These are phyloP conservation scores for Climacteris rufus DNA, from an alignment of 2,113 vertebrate species.

Conservation along the genomic window DNA sequence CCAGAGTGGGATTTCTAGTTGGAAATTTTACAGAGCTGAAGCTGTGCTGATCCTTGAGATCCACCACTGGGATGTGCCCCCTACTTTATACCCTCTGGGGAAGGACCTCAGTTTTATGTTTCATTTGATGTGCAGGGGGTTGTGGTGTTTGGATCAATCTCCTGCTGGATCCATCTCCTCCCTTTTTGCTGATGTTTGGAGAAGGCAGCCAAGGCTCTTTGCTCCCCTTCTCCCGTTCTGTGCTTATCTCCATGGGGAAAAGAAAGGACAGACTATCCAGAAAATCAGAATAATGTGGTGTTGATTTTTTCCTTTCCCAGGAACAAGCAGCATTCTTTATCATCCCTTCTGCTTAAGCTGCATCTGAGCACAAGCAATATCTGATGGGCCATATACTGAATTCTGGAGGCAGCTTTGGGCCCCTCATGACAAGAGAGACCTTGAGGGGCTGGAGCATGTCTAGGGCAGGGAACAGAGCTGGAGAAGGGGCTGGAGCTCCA, in stretches of 20 bases:
- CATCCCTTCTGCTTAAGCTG: not conserved
- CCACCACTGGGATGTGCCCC: not conserved
- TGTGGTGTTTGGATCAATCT: not conserved
- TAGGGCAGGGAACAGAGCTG: not conserved
- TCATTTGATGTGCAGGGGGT: not conserved
- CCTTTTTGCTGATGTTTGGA: not conserved
- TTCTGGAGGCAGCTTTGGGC: not conserved
- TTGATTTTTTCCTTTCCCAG: not conserved
- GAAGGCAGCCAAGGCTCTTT: not conserved
- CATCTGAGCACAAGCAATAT: not conserved
- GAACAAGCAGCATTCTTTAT: not conserved
- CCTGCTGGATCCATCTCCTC: not conserved
- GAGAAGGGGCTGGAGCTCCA: not conserved
- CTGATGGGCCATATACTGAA: not conserved
- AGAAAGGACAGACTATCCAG: too few relatives aligned
- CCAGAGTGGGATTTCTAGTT: not conserved
- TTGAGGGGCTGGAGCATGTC: rapidly evolving
- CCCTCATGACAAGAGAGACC: rapidly evolving
- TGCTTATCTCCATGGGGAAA: not conserved
- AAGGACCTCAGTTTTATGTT: not conserved
- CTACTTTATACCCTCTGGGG: not conserved
- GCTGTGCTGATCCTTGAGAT: not conserved
- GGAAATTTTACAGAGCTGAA: not conserved
- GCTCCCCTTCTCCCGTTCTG: not conserved
- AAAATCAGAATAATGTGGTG: rapidly evolving